Base-by-base conservation (phyloP, 2,797 vertebrate species). In the Ciconia nigra region DNA sequence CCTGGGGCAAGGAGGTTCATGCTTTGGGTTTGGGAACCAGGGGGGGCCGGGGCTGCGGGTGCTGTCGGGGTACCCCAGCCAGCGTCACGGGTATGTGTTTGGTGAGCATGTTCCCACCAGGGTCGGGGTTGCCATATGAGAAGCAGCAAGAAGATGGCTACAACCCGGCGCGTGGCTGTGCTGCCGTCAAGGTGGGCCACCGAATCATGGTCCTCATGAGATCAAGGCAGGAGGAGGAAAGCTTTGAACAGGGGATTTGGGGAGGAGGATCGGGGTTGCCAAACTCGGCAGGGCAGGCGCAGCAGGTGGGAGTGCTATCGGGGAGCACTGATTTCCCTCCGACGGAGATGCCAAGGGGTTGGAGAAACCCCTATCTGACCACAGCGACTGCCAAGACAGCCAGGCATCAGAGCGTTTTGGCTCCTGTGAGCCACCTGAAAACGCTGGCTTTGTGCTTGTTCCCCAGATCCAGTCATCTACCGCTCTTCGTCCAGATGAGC, bases 401-500 rank as follows among this genome's bases (percentile, higher is more conserved):
- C 20, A 5, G 52, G 24, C 24, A 2, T 3, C 0, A 0, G 18
- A 3, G 37, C 6, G 39, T 2, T 20, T 11, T 5, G 9, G 12
- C 18, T 47, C n/a, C 62, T 13, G 20, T 0, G 2, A 49, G 26
- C 49, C 28, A 5, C 2, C 28, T 8, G 2, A 54, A 28, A 9
- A 5, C 8, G 0, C 0, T 4, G 10, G 14, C 8, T 42, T 21
- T 90, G 35, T 61, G 52, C 63, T 76, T 13, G 24, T 29, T 54
- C 73, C 66, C n/a, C 97, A 99, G 99, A 87, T 98, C 99, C 20
- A 99, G 98, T 35, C 98, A 99, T 92, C 98, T 98, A 71, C 98
- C 99, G 0, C 91, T 99, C 86, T 99, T 99, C 71, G 74, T 99
- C 89, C 98, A 96, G 97, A 99, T 99, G 99, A 98, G 96, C 49